Conservation (phyloP, 2,113 vertebrate genomes). For the Scartelaos histophorus region DNA sequence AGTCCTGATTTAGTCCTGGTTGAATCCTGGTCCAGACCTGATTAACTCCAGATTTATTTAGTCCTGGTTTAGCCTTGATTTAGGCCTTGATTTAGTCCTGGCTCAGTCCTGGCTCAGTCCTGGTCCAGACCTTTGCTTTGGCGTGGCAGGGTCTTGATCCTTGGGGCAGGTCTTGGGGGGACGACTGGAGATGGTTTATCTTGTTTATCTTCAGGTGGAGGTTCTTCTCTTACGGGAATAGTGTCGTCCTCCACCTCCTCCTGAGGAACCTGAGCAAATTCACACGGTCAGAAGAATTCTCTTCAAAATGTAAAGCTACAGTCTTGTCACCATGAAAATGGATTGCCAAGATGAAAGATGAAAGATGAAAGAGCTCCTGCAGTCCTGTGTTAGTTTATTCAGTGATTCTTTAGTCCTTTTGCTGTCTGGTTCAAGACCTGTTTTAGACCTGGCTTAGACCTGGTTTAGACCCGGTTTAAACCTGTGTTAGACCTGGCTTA, state of each 20-base stretch:
- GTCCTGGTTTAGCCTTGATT: too few species aligned
- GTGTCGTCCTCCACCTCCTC: background rate
- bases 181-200: background rate
- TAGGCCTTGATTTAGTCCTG: too few species aligned
- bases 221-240: slow-evolving; percentile 19
- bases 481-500: background rate
- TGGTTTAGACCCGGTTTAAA: background rate
- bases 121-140: background rate
- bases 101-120: too few species aligned
- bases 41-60: too few species aligned
- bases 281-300: background rate
- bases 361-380: too few species aligned
- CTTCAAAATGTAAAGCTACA: too few species aligned
- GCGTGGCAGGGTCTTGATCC: slow-evolving; percentile 19
- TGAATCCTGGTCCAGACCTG: too few species aligned
- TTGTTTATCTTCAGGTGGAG: slow-evolving; percentile 3
- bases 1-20: too few species aligned
- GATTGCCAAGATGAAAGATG: too few species aligned
- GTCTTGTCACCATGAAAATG: too few species aligned
- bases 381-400: too few species aligned
- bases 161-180: slow-evolving; percentile 19
- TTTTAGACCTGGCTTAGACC: background rate
- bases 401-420: too few species aligned
- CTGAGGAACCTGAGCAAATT: slow-evolving; percentile 6
- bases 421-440: background rate